Percentiles rank a stretch among this genome's conserved stretches.
phyloP scores from a whole-genome alignment of 2,797 vertebrate genomes.

The Euthynnus affinis region DNA sequence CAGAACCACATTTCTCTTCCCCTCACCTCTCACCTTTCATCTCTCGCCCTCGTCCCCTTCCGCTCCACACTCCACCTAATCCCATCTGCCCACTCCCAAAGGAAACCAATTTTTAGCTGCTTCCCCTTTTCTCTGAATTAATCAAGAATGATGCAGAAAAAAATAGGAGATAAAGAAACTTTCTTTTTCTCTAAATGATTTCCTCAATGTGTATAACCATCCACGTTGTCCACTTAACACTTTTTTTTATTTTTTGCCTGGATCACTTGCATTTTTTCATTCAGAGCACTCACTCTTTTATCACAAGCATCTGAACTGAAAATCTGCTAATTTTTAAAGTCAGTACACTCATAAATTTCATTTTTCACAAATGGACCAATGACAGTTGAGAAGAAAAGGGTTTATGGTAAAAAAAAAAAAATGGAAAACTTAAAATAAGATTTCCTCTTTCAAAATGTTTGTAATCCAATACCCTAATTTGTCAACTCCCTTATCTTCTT shows the following conservation, averaged over 20 bases:
- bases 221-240: neutral
- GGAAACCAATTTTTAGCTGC: conserved; percentile 8
- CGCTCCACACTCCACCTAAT: conserved; percentile 14
- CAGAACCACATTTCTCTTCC: conserved; percentile 26
- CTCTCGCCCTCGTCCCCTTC: conserved; percentile 1
- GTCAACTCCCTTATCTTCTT: conserved; percentile 20
- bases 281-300: neutral
- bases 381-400: neutral
- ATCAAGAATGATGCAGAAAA: conserved; percentile 8
- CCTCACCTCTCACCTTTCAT: neutral
- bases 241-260: neutral
- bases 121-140: conserved; percentile 29
- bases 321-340: neutral
- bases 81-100: conserved; percentile 11
- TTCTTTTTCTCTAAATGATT: conserved; percentile 2
- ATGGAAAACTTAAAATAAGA: conserved; percentile 1
- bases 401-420: neutral
- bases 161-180: conserved; percentile 8
- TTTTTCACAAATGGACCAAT: too few relatives aligned
- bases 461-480: neutral
- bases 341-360: too few relatives aligned
- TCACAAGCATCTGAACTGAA: neutral
- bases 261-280: neutral
- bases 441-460: neutral
- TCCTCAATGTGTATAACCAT: neutral